A percentile compares a stretch with the other conserved stretches of the same genome.
Evolutionary conservation across 2,113 vertebrate genomes (phyloP).

Genomic region (Tinamus guttatus): DNA sequence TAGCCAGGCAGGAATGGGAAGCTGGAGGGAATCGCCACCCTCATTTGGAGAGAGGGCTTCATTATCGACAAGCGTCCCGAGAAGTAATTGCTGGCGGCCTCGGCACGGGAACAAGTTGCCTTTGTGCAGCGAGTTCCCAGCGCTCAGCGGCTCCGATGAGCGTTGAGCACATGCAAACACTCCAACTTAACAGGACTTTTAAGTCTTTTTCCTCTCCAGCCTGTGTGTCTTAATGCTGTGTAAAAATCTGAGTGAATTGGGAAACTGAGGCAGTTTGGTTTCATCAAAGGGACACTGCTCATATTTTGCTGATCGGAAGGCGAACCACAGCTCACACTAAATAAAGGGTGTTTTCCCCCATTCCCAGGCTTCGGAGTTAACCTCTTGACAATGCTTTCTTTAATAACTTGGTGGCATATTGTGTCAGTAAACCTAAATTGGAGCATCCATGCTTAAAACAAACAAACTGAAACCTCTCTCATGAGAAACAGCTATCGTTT

Average conservation of each 20-base stretch:
- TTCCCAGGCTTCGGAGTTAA: conserved; percentile 10
- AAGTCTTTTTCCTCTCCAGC: neutral
- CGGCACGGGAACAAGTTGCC: neutral
- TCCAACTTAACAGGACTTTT: fast-evolving
- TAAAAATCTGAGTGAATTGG: neutral
- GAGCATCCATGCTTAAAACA: neutral
- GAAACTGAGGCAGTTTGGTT: no score
- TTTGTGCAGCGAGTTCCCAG: neutral
- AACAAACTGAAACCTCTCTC: neutral
- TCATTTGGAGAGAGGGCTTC: neutral
- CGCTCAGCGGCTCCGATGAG: fast-evolving
- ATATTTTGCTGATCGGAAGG: neutral
- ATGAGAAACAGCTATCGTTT: neutral
- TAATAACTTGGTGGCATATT: neutral
- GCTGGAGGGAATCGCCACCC: fast-evolving
- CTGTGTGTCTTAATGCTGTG: fast-evolving
- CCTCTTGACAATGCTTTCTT: neutral
- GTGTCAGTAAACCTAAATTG: conserved; percentile 9
- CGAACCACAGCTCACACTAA: neutral
- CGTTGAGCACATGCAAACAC: neutral
- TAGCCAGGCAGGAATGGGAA: neutral
- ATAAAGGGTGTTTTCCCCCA: neutral
- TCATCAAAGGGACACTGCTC: neutral
- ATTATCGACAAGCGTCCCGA: conserved; percentile 24
- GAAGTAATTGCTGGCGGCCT: neutral